Evolutionary conservation across 1,140 invertebrate species (phyloP).

Genomic region (Sycophaga agraensis): DNA sequence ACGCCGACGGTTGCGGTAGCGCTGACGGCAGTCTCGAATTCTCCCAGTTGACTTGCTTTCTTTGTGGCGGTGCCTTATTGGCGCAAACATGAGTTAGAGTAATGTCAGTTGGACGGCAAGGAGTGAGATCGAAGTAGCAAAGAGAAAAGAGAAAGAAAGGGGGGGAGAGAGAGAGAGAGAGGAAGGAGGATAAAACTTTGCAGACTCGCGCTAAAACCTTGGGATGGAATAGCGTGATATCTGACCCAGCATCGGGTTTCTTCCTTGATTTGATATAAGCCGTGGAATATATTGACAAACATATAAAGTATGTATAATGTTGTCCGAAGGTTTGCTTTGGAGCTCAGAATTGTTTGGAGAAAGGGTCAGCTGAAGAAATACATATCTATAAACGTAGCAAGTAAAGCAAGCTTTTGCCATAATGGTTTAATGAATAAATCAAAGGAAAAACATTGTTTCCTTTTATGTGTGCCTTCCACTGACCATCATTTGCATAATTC

Average conservation of each 20-base stretch:
- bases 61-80: conserved; percentile 36
- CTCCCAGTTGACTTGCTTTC: conserved; percentile 16
- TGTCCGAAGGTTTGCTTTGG: not conserved
- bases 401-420: conserved; percentile 1
- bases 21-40: conserved; percentile 11
- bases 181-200: conserved; percentile 45
- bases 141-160: not conserved
- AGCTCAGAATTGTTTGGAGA: not conserved
- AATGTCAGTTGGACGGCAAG: conserved; percentile 32
- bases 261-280: conserved; percentile 23
- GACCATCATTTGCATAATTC: conserved; percentile 12
- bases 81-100: conserved; percentile 49
- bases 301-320: conserved; percentile 24
- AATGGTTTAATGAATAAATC: conserved; percentile 29
- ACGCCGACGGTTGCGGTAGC: not conserved
- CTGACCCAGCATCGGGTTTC: conserved; percentile 18
- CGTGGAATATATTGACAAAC: conserved; percentile 21
- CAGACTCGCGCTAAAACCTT: conserved; percentile 28
- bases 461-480: conserved; percentile 2
- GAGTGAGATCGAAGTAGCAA: too few species aligned
- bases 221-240: not conserved
- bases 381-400: not conserved
- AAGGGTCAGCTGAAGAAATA: not conserved
- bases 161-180: not conserved
- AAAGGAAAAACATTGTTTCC: conserved; percentile 3